Evolutionary conservation across 2,113 vertebrate genomes (phyloP), one percentile per base, ranked within the genome.

Genomic region (Planiliza haematocheilus): DNA sequence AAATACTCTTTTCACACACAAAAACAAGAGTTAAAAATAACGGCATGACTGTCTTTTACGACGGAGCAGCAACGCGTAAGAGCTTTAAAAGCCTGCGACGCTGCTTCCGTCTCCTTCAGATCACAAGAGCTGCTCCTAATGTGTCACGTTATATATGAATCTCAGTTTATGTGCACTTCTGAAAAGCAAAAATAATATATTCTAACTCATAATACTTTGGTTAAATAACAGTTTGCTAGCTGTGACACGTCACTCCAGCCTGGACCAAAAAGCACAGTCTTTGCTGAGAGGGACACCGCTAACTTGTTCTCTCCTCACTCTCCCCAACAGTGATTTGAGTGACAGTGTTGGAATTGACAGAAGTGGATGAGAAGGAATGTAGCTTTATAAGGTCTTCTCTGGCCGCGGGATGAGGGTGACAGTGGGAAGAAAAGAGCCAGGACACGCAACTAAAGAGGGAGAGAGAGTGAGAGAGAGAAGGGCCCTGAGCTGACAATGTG

Each of bases 401-500:
- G 83, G 86, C 90, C 70, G 65, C 87, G 24, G 91, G 91, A 89
- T 3, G 56, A 68, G 72, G 73, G 67, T 85, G 90, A 89, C 82
- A 82, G 88, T 68, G 46, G 76, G 63, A 75, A 85, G 78, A 87
- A 85, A 30, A 85, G 85, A 89, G 72, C 60, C 67, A 20, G 82
- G 83, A 84, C 83, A 76, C 51, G 74, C 60, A 63, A 64, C 55
- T 24, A 78, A 52, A 65, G 49, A n/a, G n/a, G n/a, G n/a, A n/a
- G n/a, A n/a, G n/a, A n/a, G n/a, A n/a, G n/a, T n/a, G 24, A 30
- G 72, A 84, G 70, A 82, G 80, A 57, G 84, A 86, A 93, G 92
- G 90, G 90, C 90, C 34, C 93, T 84, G 91, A 93, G 93, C 93
- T 95, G 94, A 95, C 93, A 95, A 93, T 90, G 93, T 94, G 94